phyloP scores from a whole-genome alignment of 2,888 invertebrate genomes.

The Troides aeacus region DNA sequence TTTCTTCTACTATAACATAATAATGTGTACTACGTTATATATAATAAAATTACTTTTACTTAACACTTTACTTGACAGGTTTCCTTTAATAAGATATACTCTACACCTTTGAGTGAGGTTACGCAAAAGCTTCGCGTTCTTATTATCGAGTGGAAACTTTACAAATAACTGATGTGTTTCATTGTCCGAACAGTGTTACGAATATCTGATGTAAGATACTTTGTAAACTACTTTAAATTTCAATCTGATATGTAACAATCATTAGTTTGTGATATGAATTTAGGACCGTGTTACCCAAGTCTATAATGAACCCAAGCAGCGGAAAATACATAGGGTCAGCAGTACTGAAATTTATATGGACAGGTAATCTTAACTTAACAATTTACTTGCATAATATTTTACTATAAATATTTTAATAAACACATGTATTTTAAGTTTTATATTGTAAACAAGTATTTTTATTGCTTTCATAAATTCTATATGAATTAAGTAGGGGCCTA shows the following conservation, averaged over 20 bases:
- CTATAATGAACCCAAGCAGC: too few species aligned
- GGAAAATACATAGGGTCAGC: too few species aligned
- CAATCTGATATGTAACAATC: slow-evolving; percentile 1
- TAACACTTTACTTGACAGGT: slow-evolving; percentile 19
- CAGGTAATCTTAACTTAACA: too few species aligned
- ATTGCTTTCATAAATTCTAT: too few species aligned
- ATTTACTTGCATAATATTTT: too few species aligned
- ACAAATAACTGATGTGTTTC: slow-evolving; percentile 17
- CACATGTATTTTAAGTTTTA: too few species aligned
- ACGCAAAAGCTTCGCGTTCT: slow-evolving; percentile 20
- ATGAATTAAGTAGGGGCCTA: too few species aligned
- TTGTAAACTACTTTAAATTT: slow-evolving; percentile 11
- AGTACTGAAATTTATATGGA: too few species aligned
- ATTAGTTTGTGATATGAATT: neutral
- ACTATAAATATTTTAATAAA: too few species aligned
- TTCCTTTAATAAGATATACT: slow-evolving; percentile 26
- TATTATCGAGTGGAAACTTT: slow-evolving; percentile 14
- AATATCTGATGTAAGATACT: slow-evolving; percentile 4
- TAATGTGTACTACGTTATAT: neutral
- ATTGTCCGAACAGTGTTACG: slow-evolving; percentile 10
- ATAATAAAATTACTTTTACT: slow-evolving; percentile 25
- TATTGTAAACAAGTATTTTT: too few species aligned
- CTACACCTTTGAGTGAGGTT: slow-evolving; percentile 19
- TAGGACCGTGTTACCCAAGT: neutral
- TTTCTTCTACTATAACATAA: neutral